Conservation (phyloP, 2,888 invertebrate genomes). For the Eutolmus rufibarbis region DNA sequence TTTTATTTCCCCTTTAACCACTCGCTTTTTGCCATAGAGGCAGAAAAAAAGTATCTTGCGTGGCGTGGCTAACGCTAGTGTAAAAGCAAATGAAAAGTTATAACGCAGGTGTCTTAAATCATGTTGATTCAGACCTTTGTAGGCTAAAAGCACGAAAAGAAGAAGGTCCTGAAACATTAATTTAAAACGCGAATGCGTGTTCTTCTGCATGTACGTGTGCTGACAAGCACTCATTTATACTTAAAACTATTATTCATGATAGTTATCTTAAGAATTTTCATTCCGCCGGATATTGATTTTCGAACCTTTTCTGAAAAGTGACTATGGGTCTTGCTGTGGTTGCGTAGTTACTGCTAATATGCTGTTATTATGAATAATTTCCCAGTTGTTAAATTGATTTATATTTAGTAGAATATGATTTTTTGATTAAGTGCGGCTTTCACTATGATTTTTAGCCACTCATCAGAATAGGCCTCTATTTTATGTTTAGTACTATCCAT, state of each 20-base stretch:
- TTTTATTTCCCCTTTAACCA: not conserved
- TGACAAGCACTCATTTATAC: not conserved
- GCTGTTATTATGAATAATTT: no score
- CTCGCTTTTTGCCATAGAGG: not conserved
- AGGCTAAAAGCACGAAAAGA: not conserved
- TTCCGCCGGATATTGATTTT: no score
- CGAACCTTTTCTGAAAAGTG: no score
- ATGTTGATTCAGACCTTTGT: not conserved
- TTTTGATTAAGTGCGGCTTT: no score
- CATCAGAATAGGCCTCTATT: no score
- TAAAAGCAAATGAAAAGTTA: not conserved
- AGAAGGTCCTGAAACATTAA: not conserved
- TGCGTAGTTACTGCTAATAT: no score
- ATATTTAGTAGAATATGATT: no score
- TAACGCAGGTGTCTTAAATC: not conserved
- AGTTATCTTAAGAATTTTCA: no score
- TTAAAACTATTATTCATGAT: not conserved
- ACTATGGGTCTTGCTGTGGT: no score
- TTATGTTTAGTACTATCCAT: no score
- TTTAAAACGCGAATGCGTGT: not conserved
- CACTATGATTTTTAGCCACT: no score
- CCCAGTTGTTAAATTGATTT: no score
- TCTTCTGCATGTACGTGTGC: not conserved
- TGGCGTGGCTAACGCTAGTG: not conserved
- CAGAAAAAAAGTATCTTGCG: not conserved